Evolutionary conservation across 2,888 invertebrate species (phyloP).

Genomic region (Zaprionus bogoriensis): DNA sequence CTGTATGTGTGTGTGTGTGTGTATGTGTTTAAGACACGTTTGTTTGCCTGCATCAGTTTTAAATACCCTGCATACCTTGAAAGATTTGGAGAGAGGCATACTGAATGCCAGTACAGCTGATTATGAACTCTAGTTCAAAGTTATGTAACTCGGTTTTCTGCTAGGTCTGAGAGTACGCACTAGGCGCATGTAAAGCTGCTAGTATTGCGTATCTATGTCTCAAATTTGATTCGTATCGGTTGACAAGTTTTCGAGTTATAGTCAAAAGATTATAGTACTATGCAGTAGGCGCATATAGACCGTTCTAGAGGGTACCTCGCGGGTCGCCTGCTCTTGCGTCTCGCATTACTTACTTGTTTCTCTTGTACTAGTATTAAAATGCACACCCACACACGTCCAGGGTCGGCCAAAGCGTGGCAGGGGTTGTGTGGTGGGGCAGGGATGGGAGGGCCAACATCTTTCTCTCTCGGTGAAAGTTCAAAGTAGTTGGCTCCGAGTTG

Average conservation of each 20-base stretch:
- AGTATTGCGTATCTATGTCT: too few relatives aligned
- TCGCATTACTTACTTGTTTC: not conserved
- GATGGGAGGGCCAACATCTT: constrained; percentile 35
- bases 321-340: not conserved
- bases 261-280: too few relatives aligned
- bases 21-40: constrained; percentile 34
- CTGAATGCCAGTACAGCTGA: too few relatives aligned
- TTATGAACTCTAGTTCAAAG: too few relatives aligned
- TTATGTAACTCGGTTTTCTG: too few relatives aligned
- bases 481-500: constrained; percentile 49
- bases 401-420: too few relatives aligned
- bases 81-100: too few relatives aligned
- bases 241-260: too few relatives aligned
- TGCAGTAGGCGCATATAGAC: too few relatives aligned
- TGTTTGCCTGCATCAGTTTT: constrained; percentile 27
- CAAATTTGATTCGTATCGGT: too few relatives aligned
- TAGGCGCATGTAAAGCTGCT: too few relatives aligned
- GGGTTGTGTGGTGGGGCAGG: not conserved
- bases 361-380: constrained; percentile 58
- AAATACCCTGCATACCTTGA: not conserved
- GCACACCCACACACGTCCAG: constrained; percentile 25
- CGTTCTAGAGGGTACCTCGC: not conserved
- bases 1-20: not conserved
- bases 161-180: too few relatives aligned
- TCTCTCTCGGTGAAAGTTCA: constrained; percentile 48